Base-by-base conservation (phyloP, 1,140 invertebrate genomes). In the Drosophila paulistorum region DNA sequence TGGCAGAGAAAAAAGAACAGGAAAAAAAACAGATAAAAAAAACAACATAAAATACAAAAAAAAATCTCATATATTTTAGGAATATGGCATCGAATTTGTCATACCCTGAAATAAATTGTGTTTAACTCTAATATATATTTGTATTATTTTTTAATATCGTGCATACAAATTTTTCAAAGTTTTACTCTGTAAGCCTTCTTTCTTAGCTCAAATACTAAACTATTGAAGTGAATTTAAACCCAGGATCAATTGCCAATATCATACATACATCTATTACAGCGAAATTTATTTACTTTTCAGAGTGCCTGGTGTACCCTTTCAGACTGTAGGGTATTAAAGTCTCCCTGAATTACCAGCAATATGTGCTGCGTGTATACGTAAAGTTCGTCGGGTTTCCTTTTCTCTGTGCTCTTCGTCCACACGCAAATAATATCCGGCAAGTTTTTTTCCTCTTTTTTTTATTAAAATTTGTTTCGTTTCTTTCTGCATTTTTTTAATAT, bases 341-440 rank as follows among this genome's bases (percentile, higher is more conserved):
- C 45, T 23, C 45, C 45, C 45, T 51, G 45, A 51, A 51, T 51
- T 51, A 51, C 45, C 35, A 23, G 35, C 39, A 61, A 67, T 68
- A 37, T 35, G 14, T 14, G 57, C 37, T 65, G 11, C 48, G 14
- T 55, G n/a, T 51, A 35, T 37, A 39, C 17, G 17, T 45, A 54
- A 37, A 48, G 72, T 54, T 17, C 30, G 11, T n/a, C 54, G 66
- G 65, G 67, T 66, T 79, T 76, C 77, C 70, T 72, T 55, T 79
- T 65, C 63, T 41, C 23, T 39, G 11, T 35, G 20, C 42, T 65
- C 41, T 58, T 68, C 51, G 59, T 55, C 65, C 58, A 68, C 68
- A 84, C 89, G 89, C 89, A 91, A 84, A 91, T 91, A 91, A 91
- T 91, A 85, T 91, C 89, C 89, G 89, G 89, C 62, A 48, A 59